These are phyloP conservation scores for Lordiphosa mommai DNA, from an alignment of 1,140 invertebrate genomes.

Conservation along the genomic window DNA sequence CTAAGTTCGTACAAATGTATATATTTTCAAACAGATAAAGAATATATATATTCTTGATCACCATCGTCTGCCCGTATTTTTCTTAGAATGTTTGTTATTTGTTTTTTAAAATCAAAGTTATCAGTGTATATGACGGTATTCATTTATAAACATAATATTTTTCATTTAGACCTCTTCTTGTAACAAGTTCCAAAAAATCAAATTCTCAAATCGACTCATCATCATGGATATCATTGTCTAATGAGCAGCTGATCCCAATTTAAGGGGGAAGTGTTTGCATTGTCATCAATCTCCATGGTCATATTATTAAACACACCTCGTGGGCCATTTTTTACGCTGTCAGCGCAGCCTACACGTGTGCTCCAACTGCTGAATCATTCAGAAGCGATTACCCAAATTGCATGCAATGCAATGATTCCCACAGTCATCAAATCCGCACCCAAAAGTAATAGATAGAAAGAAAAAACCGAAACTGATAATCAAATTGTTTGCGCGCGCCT, in stretches of 20 bases:
- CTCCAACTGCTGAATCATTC: conserved; percentile 51
- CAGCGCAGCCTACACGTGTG: conserved; percentile 42
- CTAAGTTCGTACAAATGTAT: no score
- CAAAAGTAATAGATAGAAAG: conserved; percentile 5
- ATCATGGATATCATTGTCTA: no score
- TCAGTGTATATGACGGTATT: no score
- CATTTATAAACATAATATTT: no score
- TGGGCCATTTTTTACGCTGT: conserved; percentile 11
- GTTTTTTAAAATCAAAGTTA: no score
- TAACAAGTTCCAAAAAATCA: no score
- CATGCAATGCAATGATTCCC: conserved; percentile 56
- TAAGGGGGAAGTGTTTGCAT: background rate
- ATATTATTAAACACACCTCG: background rate
- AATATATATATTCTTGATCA: no score
- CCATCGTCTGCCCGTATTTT: no score
- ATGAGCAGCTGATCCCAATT: background rate
- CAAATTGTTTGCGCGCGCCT: conserved; percentile 48
- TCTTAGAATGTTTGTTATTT: no score
- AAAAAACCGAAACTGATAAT: conserved; percentile 40
- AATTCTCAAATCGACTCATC: no score
- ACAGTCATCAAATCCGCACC: conserved; percentile 28
- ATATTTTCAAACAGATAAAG: no score
- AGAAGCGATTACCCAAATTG: conserved; percentile 39
- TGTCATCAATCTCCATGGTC: background rate
- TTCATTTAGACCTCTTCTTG: no score